Conservation (phyloP, 2,113 vertebrate species). For the Saimiri boliviensis region DNA sequence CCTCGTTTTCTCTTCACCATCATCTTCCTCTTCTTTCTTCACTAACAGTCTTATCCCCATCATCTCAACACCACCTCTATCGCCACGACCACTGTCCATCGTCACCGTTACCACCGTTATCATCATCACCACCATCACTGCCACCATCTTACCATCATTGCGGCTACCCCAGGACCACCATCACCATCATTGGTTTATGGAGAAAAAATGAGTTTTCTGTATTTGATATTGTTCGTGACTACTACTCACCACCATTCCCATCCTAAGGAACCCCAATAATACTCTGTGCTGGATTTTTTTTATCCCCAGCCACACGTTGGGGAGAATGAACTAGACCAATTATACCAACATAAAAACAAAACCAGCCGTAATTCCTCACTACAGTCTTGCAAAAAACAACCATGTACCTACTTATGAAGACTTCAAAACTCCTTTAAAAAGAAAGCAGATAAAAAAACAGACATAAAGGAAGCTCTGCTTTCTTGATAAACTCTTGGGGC, state of each 20-base stretch:
- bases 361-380: background rate
- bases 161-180: background rate
- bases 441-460: background rate
- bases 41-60: too few relatives aligned
- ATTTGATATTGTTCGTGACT: too few relatives aligned
- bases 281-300: background rate
- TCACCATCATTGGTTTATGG: background rate
- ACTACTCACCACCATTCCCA: too few relatives aligned
- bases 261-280: too few relatives aligned
- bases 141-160: too few relatives aligned
- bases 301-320: background rate
- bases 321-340: background rate
- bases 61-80: too few relatives aligned
- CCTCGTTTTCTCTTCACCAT: background rate
- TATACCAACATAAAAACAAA: background rate
- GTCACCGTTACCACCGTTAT: background rate
- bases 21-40: background rate
- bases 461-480: background rate
- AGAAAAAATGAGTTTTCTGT: background rate
- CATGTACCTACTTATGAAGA: background rate
- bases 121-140: background rate
- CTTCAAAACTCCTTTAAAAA: background rate
- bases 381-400: background rate
- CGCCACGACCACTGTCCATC: background rate
- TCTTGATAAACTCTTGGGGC: background rate